Evolutionary conservation across 2,888 invertebrate species (phyloP).

Genomic region (Acleris emargana): DNA sequence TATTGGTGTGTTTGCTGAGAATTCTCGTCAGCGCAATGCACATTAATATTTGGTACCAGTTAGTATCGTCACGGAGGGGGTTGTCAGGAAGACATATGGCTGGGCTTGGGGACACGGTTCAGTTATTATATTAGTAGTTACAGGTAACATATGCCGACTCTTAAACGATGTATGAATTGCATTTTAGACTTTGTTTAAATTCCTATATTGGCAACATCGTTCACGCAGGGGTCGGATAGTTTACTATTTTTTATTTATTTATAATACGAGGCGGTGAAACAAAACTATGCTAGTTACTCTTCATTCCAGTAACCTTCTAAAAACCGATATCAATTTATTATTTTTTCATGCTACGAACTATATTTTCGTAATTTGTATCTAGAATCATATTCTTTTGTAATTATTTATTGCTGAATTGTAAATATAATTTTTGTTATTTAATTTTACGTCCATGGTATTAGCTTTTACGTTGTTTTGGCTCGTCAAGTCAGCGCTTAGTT

Average conservation of each 20-base stretch:
- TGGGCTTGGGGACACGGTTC: too few species aligned
- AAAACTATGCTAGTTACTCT: slow-evolving; percentile 40
- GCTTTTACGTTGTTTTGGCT: slow-evolving; percentile 52
- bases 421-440: slow-evolving; percentile 82
- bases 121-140: too few species aligned
- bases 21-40: background rate
- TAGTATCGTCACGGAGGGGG: too few species aligned
- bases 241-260: too few species aligned
- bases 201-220: too few species aligned
- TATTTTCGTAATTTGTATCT: slow-evolving; percentile 19
- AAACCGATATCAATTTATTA: slow-evolving; percentile 18
- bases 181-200: too few species aligned
- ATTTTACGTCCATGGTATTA: slow-evolving; percentile 74
- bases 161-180: too few species aligned
- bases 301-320: slow-evolving; percentile 61
- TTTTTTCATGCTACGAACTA: slow-evolving; percentile 22
- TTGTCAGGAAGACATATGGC: too few species aligned
- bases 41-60: slow-evolving; percentile 6
- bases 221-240: too few species aligned
- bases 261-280: background rate
- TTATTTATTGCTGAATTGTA: slow-evolving; percentile 82
- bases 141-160: too few species aligned
- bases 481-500: slow-evolving; percentile 42
- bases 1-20: too few species aligned
- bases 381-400: slow-evolving; percentile 60